Base-by-base conservation (phyloP, 1,140 invertebrate genomes). In the Lucilia cuprina region DNA sequence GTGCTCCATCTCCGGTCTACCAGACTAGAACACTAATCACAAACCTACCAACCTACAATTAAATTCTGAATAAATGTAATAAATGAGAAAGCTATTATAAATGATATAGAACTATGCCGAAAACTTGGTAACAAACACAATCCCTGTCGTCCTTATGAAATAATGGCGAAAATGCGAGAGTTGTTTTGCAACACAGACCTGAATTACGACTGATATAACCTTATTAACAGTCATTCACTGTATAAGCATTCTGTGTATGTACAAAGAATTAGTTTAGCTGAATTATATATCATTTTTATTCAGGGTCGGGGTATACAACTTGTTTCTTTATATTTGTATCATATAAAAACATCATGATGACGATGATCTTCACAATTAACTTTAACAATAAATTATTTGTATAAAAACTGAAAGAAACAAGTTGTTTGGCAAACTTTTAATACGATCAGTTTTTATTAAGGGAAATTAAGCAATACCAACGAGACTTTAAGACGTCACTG, bases 401-500 rank as follows among this genome's bases (percentile, higher is more conserved):
- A n/a, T 60, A n/a, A 60, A 60, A 17, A 5, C n/a, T 17, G 0
- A n/a, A 7, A 21, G n/a, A n/a, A 70, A 21, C 8, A 70, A 70
- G 65, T 70, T 10, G 65, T 70, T 70, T 12, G 65, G 19, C 65
- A 70, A 70, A 70, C 21, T 21, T 70, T 70, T 25, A 10, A 21
- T 70, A 70, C 10, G 65, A 21, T 70, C 55, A 14, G 8, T 70
- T 70, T 70, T 70, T 21, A 12, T 70, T 70, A 70, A 70, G 17
- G 65, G 25, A 21, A 70, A 25, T 70, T 70, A 70, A 70, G 19
- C n/a, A 70, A 19, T 19, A 70, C 65, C 4, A 19, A n/a, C 65
- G 65, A 70, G 65, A 70, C 65, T 70, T 70, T 70, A 70, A 70
- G 65, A 70, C 65, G 65, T 70, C 65, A 70, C 65, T 21, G 19